These are phyloP conservation scores for Python bivittatus DNA, from an alignment of 2,113 vertebrate genomes.

Conservation along the genomic window DNA sequence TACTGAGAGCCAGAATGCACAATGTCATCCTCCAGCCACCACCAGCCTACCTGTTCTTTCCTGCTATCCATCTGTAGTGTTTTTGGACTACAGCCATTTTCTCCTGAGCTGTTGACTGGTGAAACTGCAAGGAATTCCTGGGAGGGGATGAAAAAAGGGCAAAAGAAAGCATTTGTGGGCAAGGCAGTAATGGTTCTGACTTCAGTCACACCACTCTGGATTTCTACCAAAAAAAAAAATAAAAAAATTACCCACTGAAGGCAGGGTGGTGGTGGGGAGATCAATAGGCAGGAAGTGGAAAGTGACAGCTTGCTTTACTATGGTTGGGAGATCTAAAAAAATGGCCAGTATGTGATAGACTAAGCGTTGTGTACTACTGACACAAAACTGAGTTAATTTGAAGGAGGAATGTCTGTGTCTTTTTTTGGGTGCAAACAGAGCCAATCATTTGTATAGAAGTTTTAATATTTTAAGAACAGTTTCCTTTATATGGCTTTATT, in stretches of 20 bases:
- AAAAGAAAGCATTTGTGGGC: not conserved
- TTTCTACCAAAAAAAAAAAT: not conserved
- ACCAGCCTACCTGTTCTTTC: not conserved
- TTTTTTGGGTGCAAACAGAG: not conserved
- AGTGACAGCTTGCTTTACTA: not conserved
- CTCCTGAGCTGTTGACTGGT: not conserved
- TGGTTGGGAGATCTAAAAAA: not conserved
- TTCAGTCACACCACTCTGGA: not conserved
- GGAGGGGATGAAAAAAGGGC: not conserved
- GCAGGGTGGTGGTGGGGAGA: not conserved
- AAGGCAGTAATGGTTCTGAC: not conserved
- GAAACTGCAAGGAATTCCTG: not conserved
- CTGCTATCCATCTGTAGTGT: not conserved
- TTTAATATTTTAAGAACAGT: not conserved
- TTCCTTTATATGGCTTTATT: not conserved
- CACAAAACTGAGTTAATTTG: not conserved
- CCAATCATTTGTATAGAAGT: not conserved
- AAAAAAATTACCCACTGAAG: not conserved
- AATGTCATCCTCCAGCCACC: not conserved
- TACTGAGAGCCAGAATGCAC: not conserved
- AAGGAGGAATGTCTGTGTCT: not conserved
- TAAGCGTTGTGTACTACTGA: not conserved
- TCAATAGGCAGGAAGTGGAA: not conserved
- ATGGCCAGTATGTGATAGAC: not conserved
- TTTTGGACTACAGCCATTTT: not conserved